Evolutionary conservation across 2,888 invertebrate species (phyloP), one percentile per base, ranked within the genome.

Genomic region (Craniophora ligustri): DNA sequence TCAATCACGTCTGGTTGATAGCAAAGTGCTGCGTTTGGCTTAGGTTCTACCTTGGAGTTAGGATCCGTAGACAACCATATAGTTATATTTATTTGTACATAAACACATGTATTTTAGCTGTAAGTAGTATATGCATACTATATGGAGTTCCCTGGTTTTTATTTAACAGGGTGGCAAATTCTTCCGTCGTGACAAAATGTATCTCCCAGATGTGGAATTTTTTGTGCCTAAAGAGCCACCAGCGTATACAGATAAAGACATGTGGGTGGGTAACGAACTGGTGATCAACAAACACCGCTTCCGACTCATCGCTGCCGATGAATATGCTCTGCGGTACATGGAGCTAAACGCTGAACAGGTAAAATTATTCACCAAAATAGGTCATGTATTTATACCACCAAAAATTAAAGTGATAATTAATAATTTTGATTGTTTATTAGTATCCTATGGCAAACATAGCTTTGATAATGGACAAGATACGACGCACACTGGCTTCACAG

Each of bases 271-370:
- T 1, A 96, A 97, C 15, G 95, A 95, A 35, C 77, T 98, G 35
- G 95, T 95, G 31, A 94, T 98, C 13, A 96, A 96, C 81, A 95
- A 95, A 67, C 98, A 97, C 78, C 87, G 95, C 38, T 98, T 98
- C 84, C 91, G 96, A 39, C 92, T 99, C 21, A 92, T 95, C 0
- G 95, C 96, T 1, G 98, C 98, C 1, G 98, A 99, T 82, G 96
- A 97, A 78, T 98, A 97, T 79, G 97, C 98, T 0, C 87, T 98
- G 41, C 94, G 96, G 34, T 98, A 97, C 79, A 96, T 98, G 98
- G 98, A 98, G 85, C 81, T 96, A 5, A 94, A 98, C 85, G 91
- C 95, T 49, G 88, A 95, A 50, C 95, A 97, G 94, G 98, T 97
- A 79, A 50, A 58, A 48, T 8, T 34, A 10, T 8, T 35, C 8